A percentile compares a stretch with the other conserved stretches of the same genome.
phyloP scores from a whole-genome alignment of 2,888 invertebrate genomes.

The Drosophila putrida region DNA sequence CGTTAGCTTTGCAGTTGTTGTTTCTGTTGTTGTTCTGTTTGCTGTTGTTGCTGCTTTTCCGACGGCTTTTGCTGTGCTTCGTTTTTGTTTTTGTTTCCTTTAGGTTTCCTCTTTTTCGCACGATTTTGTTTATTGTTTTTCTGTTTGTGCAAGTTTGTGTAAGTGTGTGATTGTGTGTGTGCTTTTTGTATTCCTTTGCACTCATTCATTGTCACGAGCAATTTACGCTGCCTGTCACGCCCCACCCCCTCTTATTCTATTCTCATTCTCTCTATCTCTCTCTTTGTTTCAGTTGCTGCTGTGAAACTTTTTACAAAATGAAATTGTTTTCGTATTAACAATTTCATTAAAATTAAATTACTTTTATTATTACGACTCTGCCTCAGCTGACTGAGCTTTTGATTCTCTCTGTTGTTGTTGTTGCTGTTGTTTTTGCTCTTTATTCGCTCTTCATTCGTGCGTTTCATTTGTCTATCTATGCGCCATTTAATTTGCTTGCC shows the following conservation, averaged over 20 bases:
- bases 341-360: slow-evolving; percentile 82
- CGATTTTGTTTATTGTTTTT: slow-evolving; percentile 58
- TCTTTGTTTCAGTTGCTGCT: slow-evolving; percentile 13
- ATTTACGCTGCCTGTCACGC: slow-evolving; percentile 69
- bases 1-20: slow-evolving; percentile 25
- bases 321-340: slow-evolving; percentile 83
- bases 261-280: slow-evolving; percentile 1
- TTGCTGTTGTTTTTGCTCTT: slow-evolving; percentile 27
- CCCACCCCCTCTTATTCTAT: slow-evolving; percentile 8
- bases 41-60: slow-evolving; percentile 34
- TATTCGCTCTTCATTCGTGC: slow-evolving; percentile 29
- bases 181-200: slow-evolving; percentile 63
- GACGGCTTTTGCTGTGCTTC: slow-evolving; percentile 64
- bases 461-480: slow-evolving; percentile 58
- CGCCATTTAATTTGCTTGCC: slow-evolving; percentile 60
- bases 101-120: slow-evolving; percentile 55
- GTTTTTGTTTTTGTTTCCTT: slow-evolving; percentile 30
- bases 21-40: slow-evolving; percentile 10
- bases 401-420: slow-evolving; percentile 33
- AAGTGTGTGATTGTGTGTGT: slow-evolving; percentile 32
- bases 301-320: slow-evolving; percentile 80
- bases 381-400: slow-evolving; percentile 42
- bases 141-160: slow-evolving; percentile 46
- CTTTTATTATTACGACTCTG: slow-evolving; percentile 70
- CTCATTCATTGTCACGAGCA: slow-evolving; percentile 82